phyloP scores from a whole-genome alignment of 2,888 invertebrate species.

The Orthonevra nobilis region DNA sequence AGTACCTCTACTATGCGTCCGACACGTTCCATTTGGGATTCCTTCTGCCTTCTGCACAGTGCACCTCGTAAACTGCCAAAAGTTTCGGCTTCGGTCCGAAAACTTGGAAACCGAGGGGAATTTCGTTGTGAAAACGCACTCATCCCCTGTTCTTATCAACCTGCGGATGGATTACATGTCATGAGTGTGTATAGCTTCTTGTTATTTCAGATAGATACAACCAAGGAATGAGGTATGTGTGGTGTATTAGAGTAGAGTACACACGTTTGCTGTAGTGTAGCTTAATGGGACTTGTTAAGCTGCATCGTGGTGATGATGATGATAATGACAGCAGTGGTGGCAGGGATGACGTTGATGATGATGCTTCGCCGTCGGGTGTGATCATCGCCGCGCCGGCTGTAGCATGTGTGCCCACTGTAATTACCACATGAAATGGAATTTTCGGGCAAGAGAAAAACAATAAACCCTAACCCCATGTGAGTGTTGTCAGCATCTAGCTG shows the following conservation, averaged over 20 bases:
- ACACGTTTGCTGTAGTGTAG: not conserved
- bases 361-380: conserved; percentile 59
- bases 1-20: not conserved
- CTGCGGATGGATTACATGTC: conserved; percentile 70
- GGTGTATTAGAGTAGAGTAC: conserved; percentile 15
- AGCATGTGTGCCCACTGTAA: conserved; percentile 66
- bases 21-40: conserved; percentile 62
- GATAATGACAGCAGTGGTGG: conserved; percentile 36
- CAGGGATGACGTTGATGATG: conserved; percentile 50
- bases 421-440: conserved; percentile 65
- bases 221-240: not conserved
- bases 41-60: conserved; percentile 15
- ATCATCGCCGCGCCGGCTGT: conserved; percentile 27
- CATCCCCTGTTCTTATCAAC: conserved; percentile 45
- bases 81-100: conserved; percentile 45
- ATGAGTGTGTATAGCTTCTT: conserved; percentile 57
- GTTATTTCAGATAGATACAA: conserved; percentile 50
- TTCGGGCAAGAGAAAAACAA: conserved; percentile 65
- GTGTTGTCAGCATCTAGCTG: conserved; percentile 40
- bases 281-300: conserved; percentile 23
- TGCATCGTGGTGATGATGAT: conserved; percentile 32
- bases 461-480: conserved; percentile 61
- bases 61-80: conserved; percentile 41
- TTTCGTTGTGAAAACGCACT: conserved; percentile 17
- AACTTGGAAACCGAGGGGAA: conserved; percentile 49